phyloP scores from a whole-genome alignment of 2,113 vertebrate species.

The Jaculus jaculus region DNA sequence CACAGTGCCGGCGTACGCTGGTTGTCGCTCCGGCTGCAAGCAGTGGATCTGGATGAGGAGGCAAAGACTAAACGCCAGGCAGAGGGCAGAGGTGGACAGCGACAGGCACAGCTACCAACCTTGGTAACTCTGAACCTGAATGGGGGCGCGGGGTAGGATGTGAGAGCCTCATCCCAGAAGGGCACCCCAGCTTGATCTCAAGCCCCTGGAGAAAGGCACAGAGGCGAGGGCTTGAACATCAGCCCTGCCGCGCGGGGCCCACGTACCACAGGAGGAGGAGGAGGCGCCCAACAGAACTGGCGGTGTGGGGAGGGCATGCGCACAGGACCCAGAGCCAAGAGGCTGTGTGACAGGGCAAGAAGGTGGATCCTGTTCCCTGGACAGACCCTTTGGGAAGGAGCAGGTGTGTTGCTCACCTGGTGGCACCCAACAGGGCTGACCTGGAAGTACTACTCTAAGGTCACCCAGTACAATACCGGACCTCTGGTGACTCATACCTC shows the following conservation, averaged over 20 bases:
- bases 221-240: neutral
- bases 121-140: neutral
- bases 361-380: too few species aligned
- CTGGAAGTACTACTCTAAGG: neutral
- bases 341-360: neutral
- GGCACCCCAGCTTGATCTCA: neutral
- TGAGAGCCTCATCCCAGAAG: too few species aligned
- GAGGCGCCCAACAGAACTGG: neutral
- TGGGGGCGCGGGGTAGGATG: neutral
- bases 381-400: neutral
- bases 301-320: accelerated
- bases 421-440: neutral
- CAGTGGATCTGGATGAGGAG: neutral
- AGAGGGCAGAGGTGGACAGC: neutral
- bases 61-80: neutral
- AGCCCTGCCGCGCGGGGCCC: neutral
- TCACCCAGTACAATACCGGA: neutral
- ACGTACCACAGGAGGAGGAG: neutral
- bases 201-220: neutral
- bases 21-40: neutral
- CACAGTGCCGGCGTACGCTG: too few species aligned
- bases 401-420: neutral
- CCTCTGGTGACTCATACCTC: neutral
- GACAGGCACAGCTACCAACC: neutral
- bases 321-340: neutral